Percentiles rank a stretch among this genome's conserved stretches.
Evolutionary conservation across 1,140 invertebrate species (phyloP).

Genomic region (Bilobella aurantiaca): DNA sequence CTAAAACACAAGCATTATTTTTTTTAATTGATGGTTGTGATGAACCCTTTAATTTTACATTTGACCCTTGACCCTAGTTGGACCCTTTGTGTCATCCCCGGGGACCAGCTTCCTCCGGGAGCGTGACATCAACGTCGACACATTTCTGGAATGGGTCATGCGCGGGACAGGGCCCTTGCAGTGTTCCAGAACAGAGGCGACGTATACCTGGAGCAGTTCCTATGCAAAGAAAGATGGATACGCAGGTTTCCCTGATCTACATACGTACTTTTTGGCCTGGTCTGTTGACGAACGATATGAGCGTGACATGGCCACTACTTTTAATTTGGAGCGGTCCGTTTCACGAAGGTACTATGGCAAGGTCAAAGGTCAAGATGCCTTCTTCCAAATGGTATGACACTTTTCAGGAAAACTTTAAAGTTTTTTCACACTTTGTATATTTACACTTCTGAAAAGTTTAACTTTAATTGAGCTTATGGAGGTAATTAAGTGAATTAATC

Average conservation of each 20-base stretch:
- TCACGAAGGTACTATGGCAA: slow-evolving; percentile 13
- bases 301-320: slow-evolving; percentile 3
- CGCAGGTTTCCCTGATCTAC: slow-evolving; percentile 7
- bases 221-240: slow-evolving; percentile 3
- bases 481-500: too few relatives aligned
- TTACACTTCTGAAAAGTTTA: not conserved
- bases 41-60: not conserved
- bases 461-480: not conserved
- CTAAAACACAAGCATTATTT: not conserved
- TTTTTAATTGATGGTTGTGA: not conserved
- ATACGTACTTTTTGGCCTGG: slow-evolving; percentile 16
- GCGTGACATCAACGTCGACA: slow-evolving; percentile 6
- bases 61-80: not conserved
- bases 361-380: slow-evolving; percentile 17
- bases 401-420: too few relatives aligned
- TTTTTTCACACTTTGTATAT: too few relatives aligned
- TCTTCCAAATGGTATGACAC: slow-evolving; percentile 27
- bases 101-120: not conserved
- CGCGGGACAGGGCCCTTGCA: not conserved
- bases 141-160: slow-evolving; percentile 8
- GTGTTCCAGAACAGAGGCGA: slow-evolving; percentile 9
- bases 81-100: slow-evolving; percentile 10
- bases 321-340: not conserved
- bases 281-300: slow-evolving; percentile 6
- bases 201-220: slow-evolving; percentile 10